These are phyloP conservation scores for Tenualosa ilisha DNA, from an alignment of 2,797 vertebrate species.

Conservation along the genomic window DNA sequence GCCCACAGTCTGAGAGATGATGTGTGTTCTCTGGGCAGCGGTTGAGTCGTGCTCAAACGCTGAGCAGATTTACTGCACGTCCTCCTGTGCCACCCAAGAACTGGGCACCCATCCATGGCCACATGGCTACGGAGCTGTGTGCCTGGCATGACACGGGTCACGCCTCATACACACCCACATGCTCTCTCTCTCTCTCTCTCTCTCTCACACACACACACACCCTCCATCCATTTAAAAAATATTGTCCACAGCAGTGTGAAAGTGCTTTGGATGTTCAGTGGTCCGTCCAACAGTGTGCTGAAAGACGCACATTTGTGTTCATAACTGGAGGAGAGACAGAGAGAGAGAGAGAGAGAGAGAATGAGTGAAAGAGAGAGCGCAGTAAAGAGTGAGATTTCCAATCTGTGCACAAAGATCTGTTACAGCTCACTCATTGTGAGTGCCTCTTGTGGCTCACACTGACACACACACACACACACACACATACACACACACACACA, in stretches of 20 bases:
- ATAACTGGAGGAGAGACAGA: neutral
- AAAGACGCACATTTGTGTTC: neutral
- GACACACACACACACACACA: neutral
- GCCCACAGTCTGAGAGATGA: neutral
- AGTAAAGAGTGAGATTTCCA: neutral
- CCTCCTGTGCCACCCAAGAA: conserved; percentile 53
- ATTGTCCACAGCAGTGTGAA: neutral
- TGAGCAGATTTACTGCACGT: conserved; percentile 61
- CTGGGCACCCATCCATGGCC: conserved; percentile 60
- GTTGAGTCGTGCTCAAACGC: conserved; percentile 52
- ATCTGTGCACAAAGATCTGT: conserved; percentile 28
- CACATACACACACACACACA: conserved; percentile 65
- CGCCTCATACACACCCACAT: conserved; percentile 4
- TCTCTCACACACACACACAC: neutral
- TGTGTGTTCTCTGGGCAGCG: conserved; percentile 14
- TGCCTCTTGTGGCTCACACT: neutral
- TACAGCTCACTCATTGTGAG: conserved; percentile 18
- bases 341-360: neutral
- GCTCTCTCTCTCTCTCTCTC: neutral
- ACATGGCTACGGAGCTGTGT: conserved; percentile 64
- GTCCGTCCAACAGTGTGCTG: neutral
- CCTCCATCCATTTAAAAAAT: neutral
- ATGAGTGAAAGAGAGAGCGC: conserved; percentile 19
- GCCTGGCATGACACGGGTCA: conserved; percentile 46
- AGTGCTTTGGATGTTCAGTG: conserved; percentile 2